Evolutionary conservation across 2,113 vertebrate species (phyloP).

Genomic region (Sander lucioperca): DNA sequence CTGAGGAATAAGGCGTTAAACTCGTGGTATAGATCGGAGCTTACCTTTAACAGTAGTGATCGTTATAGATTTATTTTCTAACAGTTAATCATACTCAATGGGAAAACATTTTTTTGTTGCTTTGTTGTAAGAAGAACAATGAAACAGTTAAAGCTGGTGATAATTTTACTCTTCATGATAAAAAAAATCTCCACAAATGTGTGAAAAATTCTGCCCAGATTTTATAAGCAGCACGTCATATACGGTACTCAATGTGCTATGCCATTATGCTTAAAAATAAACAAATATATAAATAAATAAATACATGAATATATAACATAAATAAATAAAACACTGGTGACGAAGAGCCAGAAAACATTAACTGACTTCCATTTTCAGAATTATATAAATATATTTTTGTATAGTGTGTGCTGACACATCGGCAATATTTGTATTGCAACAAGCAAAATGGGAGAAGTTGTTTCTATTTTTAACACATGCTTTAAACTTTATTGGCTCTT

Average conservation of each 20-base stretch:
- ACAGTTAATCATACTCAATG: constrained; percentile 40
- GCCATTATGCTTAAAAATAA: constrained; percentile 50
- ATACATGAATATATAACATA: constrained; percentile 8
- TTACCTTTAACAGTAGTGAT: constrained; percentile 39
- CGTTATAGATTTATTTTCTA: constrained; percentile 37
- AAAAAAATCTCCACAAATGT: constrained; percentile 31
- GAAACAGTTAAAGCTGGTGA: constrained; percentile 19
- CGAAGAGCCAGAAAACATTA: constrained; percentile 47
- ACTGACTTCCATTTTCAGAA: constrained; percentile 74
- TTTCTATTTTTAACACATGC: constrained; percentile 80
- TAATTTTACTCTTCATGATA: constrained; percentile 33
- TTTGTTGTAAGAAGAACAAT: constrained; percentile 55
- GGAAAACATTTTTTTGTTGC: constrained; percentile 25
- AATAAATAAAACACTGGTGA: constrained; percentile 21
- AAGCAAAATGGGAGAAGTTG: constrained; percentile 50
- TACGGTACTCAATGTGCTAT: constrained; percentile 25
- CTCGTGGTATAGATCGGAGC: constrained; percentile 30
- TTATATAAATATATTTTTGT: constrained; percentile 84
- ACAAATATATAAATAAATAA: constrained; percentile 26
- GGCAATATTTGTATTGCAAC: constrained; percentile 73
- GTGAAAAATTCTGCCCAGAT: constrained; percentile 38
- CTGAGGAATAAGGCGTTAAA: constrained; percentile 47
- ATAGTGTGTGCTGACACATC: constrained; percentile 65
- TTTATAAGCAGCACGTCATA: constrained; percentile 44
- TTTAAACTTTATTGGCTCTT: constrained; percentile 75